Evolutionary conservation across 2,888 invertebrate genomes (phyloP).

Genomic region (Amaurobius ferox): DNA sequence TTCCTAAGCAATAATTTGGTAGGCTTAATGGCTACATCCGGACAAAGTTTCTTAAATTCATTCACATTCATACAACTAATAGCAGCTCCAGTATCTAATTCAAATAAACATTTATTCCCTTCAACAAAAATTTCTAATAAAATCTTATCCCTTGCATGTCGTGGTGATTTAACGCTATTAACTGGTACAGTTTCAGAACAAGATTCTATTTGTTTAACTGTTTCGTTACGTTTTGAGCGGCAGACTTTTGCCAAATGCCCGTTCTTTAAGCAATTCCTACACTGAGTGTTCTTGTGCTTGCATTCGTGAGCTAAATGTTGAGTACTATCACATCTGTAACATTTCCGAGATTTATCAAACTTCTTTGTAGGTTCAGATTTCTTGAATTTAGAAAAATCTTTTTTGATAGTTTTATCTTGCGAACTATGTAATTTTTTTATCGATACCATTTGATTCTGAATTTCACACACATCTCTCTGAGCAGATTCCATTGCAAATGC

Average conservation of each 20-base stretch:
- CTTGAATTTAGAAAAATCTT: slow-evolving; percentile 49
- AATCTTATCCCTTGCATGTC: slow-evolving; percentile 56
- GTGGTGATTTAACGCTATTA: slow-evolving; percentile 55
- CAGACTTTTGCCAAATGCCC: slow-evolving; percentile 55
- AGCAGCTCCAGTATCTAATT: slow-evolving; percentile 49
- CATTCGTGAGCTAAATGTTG: slow-evolving; percentile 53
- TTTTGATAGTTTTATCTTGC: slow-evolving; percentile 43
- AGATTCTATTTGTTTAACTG: slow-evolving; percentile 57
- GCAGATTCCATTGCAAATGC: slow-evolving; percentile 49
- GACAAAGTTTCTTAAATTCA: slow-evolving; percentile 28
- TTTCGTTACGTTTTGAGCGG: slow-evolving; percentile 54
- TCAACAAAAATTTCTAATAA: slow-evolving; percentile 54
- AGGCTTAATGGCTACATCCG: slow-evolving; percentile 51
- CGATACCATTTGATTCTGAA: slow-evolving; percentile 40
- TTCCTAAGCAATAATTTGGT: slow-evolving; percentile 49
- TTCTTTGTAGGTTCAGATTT: slow-evolving; percentile 45
- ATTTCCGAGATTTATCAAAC: slow-evolving; percentile 49
- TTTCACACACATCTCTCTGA: slow-evolving; percentile 50
- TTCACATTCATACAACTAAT: slow-evolving; percentile 46
- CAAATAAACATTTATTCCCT: slow-evolving; percentile 48
- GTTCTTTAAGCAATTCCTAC: slow-evolving; percentile 54
- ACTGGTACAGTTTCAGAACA: slow-evolving; percentile 53
- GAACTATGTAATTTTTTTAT: slow-evolving; percentile 41
- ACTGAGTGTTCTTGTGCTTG: slow-evolving; percentile 52
- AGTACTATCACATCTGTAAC: slow-evolving; percentile 55